Conservation (phyloP, 2,888 invertebrate genomes). For the Cosmia trapezina region DNA sequence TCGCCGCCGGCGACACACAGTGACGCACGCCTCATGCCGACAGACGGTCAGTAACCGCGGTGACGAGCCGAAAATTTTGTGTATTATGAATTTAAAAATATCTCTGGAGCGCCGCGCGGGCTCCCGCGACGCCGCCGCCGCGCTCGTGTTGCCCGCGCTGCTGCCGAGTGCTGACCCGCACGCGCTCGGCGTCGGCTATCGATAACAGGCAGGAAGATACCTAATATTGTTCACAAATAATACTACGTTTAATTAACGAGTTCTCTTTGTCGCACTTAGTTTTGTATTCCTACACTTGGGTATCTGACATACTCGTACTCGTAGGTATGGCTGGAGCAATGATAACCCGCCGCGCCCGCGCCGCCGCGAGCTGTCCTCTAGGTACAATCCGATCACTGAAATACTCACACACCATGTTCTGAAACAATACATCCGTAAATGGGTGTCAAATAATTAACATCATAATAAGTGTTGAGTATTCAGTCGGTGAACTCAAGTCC, state of each 20-base stretch:
- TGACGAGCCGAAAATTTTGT: slow-evolving; percentile 37
- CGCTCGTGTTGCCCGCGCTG: too few relatives aligned
- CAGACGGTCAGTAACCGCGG: slow-evolving; percentile 71
- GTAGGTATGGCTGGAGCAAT: too few relatives aligned
- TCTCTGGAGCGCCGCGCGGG: slow-evolving; percentile 23
- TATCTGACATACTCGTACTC: too few relatives aligned
- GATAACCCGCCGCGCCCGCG: too few relatives aligned
- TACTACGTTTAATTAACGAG: background rate
- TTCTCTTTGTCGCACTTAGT: background rate
- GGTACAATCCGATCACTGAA: too few relatives aligned
- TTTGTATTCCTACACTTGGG: background rate
- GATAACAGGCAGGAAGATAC: slow-evolving; percentile 14
- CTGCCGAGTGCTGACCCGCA: background rate
- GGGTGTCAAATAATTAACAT: too few relatives aligned
- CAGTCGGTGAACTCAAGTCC: too few relatives aligned
- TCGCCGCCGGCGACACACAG: slow-evolving; percentile 15
- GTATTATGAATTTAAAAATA: slow-evolving; percentile 54
- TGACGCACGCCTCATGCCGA: slow-evolving; percentile 59
- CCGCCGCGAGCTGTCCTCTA: too few relatives aligned
- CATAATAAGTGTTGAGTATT: too few relatives aligned
- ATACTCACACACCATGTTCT: too few relatives aligned
- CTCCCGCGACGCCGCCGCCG: slow-evolving; percentile 29
- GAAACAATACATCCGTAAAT: too few relatives aligned
- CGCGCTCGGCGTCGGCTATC: background rate
- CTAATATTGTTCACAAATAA: slow-evolving; percentile 10